Percentiles rank a stretch among this genome's conserved stretches.
These are phyloP conservation scores for Platycheirus rosarum DNA, from an alignment of 2,888 invertebrate species.

Conservation along the genomic window DNA sequence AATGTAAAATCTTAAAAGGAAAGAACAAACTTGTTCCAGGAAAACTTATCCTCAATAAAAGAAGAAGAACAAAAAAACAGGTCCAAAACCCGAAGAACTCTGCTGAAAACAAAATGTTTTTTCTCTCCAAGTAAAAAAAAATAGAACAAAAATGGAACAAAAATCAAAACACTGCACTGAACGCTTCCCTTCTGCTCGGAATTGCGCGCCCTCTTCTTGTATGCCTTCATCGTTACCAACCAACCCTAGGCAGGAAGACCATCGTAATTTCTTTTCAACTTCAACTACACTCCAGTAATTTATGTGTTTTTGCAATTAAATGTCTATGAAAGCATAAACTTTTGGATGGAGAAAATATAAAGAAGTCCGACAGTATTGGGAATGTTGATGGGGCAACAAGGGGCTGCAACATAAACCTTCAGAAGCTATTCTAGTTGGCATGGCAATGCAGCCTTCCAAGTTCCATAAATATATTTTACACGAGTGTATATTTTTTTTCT, in stretches of 20 bases:
- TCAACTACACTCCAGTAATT: slow-evolving; percentile 52
- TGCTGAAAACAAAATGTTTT: slow-evolving; percentile 44
- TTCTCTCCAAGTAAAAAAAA: slow-evolving; percentile 20
- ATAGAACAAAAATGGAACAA: slow-evolving; percentile 14
- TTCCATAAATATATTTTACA: slow-evolving; percentile 8
- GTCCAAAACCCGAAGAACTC: slow-evolving; percentile 34
- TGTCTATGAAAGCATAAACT: slow-evolving; percentile 41
- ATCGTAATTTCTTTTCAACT: slow-evolving; percentile 33
- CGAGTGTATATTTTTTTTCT: slow-evolving; percentile 20
- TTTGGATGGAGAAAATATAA: slow-evolving; percentile 7
- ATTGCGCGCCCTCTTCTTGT: background rate
- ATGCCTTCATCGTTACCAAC: background rate
- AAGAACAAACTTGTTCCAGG: slow-evolving; percentile 27
- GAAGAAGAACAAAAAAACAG: too few relatives aligned
- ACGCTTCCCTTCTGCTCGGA: background rate
- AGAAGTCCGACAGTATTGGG: background rate
- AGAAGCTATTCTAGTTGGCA: slow-evolving; percentile 40
- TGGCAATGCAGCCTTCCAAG: slow-evolving; percentile 27
- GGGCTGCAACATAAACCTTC: background rate
- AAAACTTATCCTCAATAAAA: slow-evolving; percentile 39
- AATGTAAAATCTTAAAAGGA: slow-evolving; percentile 18
- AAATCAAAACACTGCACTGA: slow-evolving; percentile 23
- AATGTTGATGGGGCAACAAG: background rate
- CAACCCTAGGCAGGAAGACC: slow-evolving; percentile 2
- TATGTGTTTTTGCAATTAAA: slow-evolving; percentile 62